Conservation (phyloP, 2,797 vertebrate species). For the Brachyrhaphis roseni region DNA sequence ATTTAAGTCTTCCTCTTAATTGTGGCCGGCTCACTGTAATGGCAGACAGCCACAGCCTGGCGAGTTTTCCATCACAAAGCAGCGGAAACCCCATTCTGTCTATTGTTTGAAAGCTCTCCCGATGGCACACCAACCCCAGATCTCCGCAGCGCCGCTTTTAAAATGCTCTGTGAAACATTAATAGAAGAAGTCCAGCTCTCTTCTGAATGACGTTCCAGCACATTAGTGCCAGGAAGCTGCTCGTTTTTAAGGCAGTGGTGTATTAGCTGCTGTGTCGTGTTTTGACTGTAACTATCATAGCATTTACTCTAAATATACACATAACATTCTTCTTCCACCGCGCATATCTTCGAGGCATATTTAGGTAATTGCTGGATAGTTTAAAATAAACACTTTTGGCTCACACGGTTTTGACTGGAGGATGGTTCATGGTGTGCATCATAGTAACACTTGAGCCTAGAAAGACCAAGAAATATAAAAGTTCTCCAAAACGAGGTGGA, state of each 20-base stretch:
- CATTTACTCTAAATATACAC: constrained; percentile 78
- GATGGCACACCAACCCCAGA: constrained; percentile 52
- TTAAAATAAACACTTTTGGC: constrained; percentile 77
- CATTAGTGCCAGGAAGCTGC: constrained; percentile 77
- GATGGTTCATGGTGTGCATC: constrained; percentile 53
- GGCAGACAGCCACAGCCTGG: constrained; percentile 51
- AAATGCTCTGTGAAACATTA: constrained; percentile 74
- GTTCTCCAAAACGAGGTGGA: constrained; percentile 41
- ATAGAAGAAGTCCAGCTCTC: constrained; percentile 72
- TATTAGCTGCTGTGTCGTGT: constrained; percentile 71
- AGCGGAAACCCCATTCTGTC: constrained; percentile 63
- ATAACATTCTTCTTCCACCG: constrained; percentile 66
- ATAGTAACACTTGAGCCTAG: constrained; percentile 56
- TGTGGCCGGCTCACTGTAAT: constrained; percentile 29
- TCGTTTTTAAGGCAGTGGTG: constrained; percentile 73
- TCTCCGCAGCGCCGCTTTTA: constrained; percentile 50
- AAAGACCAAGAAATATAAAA: constrained; percentile 57
- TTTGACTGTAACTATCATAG: constrained; percentile 74
- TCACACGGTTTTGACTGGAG: constrained; percentile 61
- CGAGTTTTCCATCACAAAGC: constrained; percentile 68
- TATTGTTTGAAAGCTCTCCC: constrained; percentile 69
- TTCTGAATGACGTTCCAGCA: constrained; percentile 73
- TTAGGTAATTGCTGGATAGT: constrained; percentile 76
- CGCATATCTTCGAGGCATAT: constrained; percentile 74
- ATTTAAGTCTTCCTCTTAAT: constrained; percentile 55